Percentiles rank a stretch among this genome's conserved stretches.
Conservation (phyloP, 2,888 invertebrate genomes). For the Mythimna impura region DNA sequence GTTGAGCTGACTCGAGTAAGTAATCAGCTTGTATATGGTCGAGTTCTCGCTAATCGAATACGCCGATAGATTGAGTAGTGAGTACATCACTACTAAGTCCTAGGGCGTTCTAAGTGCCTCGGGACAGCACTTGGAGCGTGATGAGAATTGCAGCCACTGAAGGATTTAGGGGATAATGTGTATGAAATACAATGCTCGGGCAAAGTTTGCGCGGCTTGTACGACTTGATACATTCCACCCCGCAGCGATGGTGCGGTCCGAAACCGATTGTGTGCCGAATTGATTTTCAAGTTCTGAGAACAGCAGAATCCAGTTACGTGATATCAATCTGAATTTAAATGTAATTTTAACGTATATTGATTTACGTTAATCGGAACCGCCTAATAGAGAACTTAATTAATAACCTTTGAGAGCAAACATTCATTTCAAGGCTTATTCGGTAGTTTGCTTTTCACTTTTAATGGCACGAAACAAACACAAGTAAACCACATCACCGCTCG, state of each 20-base stretch:
- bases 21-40: slow-evolving; percentile 62
- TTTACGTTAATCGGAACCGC: slow-evolving; percentile 16
- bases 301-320: slow-evolving; percentile 17
- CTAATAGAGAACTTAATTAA: slow-evolving; percentile 46
- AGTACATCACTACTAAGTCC: slow-evolving; percentile 63
- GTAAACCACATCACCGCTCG: slow-evolving; percentile 40
- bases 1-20: slow-evolving; percentile 50
- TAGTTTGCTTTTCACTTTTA: slow-evolving; percentile 32
- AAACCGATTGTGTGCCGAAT: slow-evolving; percentile 33
- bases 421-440: slow-evolving; percentile 6
- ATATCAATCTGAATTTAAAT: slow-evolving; percentile 48
- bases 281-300: slow-evolving; percentile 46
- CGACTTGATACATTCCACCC: slow-evolving; percentile 45
- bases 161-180: slow-evolving; percentile 60
- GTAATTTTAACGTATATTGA: slow-evolving; percentile 24
- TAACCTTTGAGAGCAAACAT: slow-evolving; percentile 26
- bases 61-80: slow-evolving; percentile 52
- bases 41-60: slow-evolving; percentile 62
- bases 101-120: slow-evolving; percentile 63
- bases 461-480: slow-evolving; percentile 42
- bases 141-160: slow-evolving; percentile 58
- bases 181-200: slow-evolving; percentile 56
- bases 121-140: slow-evolving; percentile 55
- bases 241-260: slow-evolving; percentile 33
- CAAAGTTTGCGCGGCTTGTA: slow-evolving; percentile 42